phyloP scores from a whole-genome alignment of 2,888 invertebrate species.

The Ceriagrion tenellum region DNA sequence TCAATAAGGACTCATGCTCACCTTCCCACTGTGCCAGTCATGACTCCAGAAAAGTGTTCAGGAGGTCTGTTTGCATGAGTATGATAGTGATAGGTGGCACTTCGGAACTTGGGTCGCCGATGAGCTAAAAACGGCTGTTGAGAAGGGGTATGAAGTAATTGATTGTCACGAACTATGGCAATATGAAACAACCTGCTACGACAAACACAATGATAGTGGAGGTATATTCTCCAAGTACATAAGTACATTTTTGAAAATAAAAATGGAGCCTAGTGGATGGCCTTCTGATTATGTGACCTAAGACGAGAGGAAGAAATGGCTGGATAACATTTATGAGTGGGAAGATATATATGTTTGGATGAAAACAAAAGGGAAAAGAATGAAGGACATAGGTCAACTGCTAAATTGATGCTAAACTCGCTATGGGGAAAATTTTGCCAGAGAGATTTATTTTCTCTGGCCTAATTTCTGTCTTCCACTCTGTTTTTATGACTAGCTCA shows the following conservation, averaged over 20 bases:
- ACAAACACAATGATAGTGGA: slow-evolving; percentile 70
- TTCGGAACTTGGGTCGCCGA: slow-evolving; percentile 75
- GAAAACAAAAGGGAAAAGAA: slow-evolving; percentile 70
- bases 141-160: slow-evolving; percentile 74
- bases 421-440: slow-evolving; percentile 72
- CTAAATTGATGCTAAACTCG: slow-evolving; percentile 72
- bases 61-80: slow-evolving; percentile 73
- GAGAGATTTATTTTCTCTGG: neutral
- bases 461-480: neutral
- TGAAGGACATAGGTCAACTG: slow-evolving; percentile 70
- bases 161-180: slow-evolving; percentile 75
- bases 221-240: slow-evolving; percentile 71
- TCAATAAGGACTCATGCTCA: slow-evolving; percentile 76
- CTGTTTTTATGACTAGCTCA: too few species aligned
- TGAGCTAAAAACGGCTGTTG: slow-evolving; percentile 74
- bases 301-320: slow-evolving; percentile 69
- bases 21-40: slow-evolving; percentile 75
- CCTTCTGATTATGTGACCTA: slow-evolving; percentile 72
- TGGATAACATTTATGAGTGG: slow-evolving; percentile 69
- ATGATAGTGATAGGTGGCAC: slow-evolving; percentile 72
- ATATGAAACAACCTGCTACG: slow-evolving; percentile 73
- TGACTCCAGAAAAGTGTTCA: slow-evolving; percentile 73
- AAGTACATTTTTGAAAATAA: slow-evolving; percentile 74
- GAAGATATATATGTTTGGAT: slow-evolving; percentile 71
- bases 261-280: slow-evolving; percentile 73